These are phyloP conservation scores for Adelosebastes latens DNA, from an alignment of 2,797 vertebrate species.

Conservation along the genomic window DNA sequence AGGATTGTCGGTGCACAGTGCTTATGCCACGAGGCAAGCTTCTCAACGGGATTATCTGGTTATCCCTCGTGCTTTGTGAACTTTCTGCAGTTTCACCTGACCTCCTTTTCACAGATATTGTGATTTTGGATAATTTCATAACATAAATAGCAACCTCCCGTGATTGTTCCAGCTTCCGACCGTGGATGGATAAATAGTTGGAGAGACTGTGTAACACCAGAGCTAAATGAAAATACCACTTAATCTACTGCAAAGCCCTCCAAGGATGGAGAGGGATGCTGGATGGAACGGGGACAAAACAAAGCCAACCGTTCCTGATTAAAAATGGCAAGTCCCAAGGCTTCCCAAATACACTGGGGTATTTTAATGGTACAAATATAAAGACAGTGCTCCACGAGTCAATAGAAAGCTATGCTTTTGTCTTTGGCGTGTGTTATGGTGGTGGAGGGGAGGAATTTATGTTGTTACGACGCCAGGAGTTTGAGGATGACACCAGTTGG, in stretches of 20 bases:
- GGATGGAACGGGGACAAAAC: conserved; percentile 64
- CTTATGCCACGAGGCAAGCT: conserved; percentile 27
- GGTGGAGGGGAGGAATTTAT: conserved; percentile 15
- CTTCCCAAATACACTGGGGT: conserved; percentile 49
- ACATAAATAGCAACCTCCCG: conserved; percentile 50
- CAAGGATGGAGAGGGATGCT: conserved; percentile 59
- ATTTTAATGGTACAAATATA: conserved; percentile 59
- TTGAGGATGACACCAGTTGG: conserved; percentile 23
- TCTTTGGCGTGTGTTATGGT: conserved; percentile 19
- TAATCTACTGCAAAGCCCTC: conserved; percentile 69
- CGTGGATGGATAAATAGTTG: conserved; percentile 52
- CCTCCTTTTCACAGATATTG: conserved; percentile 29
- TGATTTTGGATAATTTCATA: conserved; percentile 35
- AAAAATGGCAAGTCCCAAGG: conserved; percentile 72
- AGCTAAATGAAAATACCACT: conserved; percentile 72
- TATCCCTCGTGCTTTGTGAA: conserved; percentile 30
- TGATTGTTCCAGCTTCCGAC: conserved; percentile 50
- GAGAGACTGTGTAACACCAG: conserved; percentile 62
- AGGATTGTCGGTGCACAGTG: conserved; percentile 24
- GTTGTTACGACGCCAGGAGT: conserved; percentile 29
- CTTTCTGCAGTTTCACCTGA: conserved; percentile 27
- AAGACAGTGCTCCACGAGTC: conserved; percentile 42
- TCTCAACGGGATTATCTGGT: conserved; percentile 39
- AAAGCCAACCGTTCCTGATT: conserved; percentile 68
- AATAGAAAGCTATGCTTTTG: conserved; percentile 32